phyloP scores from a whole-genome alignment of 2,888 invertebrate genomes.

The Mylabris sibirica region DNA sequence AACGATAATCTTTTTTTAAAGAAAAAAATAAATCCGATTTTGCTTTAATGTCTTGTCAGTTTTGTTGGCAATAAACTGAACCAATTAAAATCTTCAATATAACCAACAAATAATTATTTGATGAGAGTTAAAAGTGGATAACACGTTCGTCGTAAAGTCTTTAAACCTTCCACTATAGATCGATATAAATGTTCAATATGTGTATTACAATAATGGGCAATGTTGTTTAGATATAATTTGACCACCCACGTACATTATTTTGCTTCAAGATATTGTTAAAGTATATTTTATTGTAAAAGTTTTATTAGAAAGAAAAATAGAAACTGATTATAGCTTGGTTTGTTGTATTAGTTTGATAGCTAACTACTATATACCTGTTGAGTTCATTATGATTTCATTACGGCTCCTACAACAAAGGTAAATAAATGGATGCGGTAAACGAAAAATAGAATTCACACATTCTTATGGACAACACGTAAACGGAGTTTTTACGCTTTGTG shows the following conservation, averaged over 20 bases:
- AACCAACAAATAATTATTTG: neutral
- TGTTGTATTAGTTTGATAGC: neutral
- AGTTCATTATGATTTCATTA: slow-evolving; percentile 8
- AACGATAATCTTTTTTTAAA: neutral
- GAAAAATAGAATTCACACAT: too few relatives aligned
- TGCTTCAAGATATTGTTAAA: neutral
- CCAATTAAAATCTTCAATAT: neutral
- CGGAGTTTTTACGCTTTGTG: too few relatives aligned
- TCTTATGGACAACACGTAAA: too few relatives aligned
- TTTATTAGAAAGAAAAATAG: neutral
- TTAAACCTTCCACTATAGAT: too few relatives aligned
- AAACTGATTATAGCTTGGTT: neutral
- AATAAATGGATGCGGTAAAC: neutral
- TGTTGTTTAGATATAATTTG: neutral
- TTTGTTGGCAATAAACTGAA: neutral
- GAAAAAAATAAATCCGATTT: neutral
- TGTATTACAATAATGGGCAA: neutral
- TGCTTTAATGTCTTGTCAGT: neutral
- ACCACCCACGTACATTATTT: slow-evolving; percentile 9
- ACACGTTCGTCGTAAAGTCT: neutral
- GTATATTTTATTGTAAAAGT: neutral
- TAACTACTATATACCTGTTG: slow-evolving; percentile 1
- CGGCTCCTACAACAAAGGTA: neutral
- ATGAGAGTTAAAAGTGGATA: neutral
- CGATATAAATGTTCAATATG: neutral